phyloP scores from a whole-genome alignment of 2,888 invertebrate species.

The Leucania comma region DNA sequence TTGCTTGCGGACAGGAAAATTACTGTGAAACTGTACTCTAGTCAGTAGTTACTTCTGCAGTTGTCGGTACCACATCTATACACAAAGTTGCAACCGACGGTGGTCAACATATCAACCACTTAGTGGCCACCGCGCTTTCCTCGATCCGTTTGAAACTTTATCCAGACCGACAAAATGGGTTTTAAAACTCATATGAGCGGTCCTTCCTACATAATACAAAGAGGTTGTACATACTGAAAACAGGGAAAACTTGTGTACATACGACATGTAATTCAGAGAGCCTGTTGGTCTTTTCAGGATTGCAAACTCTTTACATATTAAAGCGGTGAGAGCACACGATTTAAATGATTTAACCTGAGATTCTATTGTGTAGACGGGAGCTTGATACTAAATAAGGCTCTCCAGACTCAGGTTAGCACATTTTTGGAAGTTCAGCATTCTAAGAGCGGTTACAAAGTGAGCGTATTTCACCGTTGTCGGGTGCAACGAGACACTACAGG shows the following conservation, averaged over 20 bases:
- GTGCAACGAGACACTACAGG: slow-evolving; percentile 71
- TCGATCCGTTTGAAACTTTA: slow-evolving; percentile 53
- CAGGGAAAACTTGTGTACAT: slow-evolving; percentile 11
- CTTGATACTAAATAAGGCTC: slow-evolving; percentile 29
- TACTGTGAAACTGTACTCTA: slow-evolving; percentile 56
- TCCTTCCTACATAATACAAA: slow-evolving; percentile 20
- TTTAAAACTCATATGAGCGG: slow-evolving; percentile 39
- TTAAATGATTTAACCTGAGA: slow-evolving; percentile 14
- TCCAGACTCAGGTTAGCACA: slow-evolving; percentile 30
- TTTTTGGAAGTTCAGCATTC: slow-evolving; percentile 55
- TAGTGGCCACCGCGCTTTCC: slow-evolving; percentile 35
- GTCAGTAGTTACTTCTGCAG: slow-evolving; percentile 21
- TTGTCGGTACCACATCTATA: slow-evolving; percentile 29
- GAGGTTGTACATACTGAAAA: slow-evolving; percentile 26
- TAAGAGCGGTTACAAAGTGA: slow-evolving; percentile 46
- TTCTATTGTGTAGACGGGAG: slow-evolving; percentile 1
- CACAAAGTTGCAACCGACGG: slow-evolving; percentile 51
- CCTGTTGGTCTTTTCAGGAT: slow-evolving; percentile 1
- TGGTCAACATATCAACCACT: slow-evolving; percentile 51
- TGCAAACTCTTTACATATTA: slow-evolving; percentile 11
- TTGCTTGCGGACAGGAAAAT: slow-evolving; percentile 54
- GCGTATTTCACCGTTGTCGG: slow-evolving; percentile 51
- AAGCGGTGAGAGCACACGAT: background rate
- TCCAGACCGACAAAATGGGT: slow-evolving; percentile 35
- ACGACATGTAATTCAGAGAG: slow-evolving; percentile 7